Percentiles rank a stretch among this genome's conserved stretches.
These are phyloP conservation scores for Drosophila carrolli DNA, from an alignment of 1,140 invertebrate genomes.

Conservation along the genomic window DNA sequence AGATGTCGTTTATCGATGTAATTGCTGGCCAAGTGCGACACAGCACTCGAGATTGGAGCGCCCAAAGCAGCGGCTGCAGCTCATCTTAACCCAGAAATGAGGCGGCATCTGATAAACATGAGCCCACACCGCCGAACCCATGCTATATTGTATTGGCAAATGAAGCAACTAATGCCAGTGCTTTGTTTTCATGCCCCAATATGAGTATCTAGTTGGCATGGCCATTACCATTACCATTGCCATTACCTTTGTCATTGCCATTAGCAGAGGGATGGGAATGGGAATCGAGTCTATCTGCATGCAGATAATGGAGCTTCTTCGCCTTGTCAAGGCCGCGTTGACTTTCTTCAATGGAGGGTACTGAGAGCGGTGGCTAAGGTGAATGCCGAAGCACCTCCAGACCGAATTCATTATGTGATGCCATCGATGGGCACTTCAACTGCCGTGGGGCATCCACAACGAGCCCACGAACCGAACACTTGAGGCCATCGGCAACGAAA, in stretches of 20 bases:
- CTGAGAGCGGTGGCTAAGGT: constrained; percentile 18
- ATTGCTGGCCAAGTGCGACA: constrained; percentile 58
- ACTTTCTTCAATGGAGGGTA: constrained; percentile 57
- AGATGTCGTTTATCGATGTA: constrained; percentile 44
- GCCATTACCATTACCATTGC: constrained; percentile 36
- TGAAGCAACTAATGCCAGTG: constrained; percentile 61
- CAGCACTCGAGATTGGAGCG: constrained; percentile 23
- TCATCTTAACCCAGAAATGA: constrained; percentile 75
- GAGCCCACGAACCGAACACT: constrained; percentile 40
- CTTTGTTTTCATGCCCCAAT: constrained; percentile 51
- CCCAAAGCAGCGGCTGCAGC: constrained; percentile 25
- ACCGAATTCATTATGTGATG: constrained; percentile 62
- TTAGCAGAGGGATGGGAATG: constrained; percentile 18
- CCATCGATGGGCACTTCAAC: constrained; percentile 72
- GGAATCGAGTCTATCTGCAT: constrained; percentile 41
- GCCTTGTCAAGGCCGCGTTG: constrained; percentile 71
- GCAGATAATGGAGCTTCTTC: constrained; percentile 53
- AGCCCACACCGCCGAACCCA: constrained; percentile 40
- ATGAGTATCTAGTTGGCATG: constrained; percentile 37
- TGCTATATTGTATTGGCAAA: constrained; percentile 61
- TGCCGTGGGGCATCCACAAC: constrained; percentile 41
- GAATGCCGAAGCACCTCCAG: constrained; percentile 2
- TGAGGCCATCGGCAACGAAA: constrained; percentile 19
- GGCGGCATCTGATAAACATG: constrained; percentile 45
- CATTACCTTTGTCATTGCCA: constrained; percentile 53